Evolutionary conservation across 2,797 vertebrate genomes (phyloP), one percentile per base, ranked within the genome.

Genomic region (Sparidentex hasta): DNA sequence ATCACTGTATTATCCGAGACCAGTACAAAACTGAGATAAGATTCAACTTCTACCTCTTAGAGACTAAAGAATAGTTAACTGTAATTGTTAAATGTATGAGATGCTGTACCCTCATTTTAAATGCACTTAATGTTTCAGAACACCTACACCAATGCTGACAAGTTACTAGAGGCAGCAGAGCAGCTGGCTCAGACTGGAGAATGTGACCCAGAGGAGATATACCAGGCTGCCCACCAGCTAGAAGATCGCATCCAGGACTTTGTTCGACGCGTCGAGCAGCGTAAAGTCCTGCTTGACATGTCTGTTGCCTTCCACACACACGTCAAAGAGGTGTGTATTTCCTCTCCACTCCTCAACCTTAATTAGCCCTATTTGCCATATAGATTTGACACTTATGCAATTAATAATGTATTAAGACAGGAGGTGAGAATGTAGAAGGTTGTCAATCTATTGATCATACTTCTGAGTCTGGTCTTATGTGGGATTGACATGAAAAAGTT

Each of bases 181-280:
- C 98, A 99, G 93, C 93, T 99, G 57, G 98, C 98, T 5, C 98
- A 99, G 93, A 99, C 98, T 0, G 97, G 98, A 3, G 98, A 99
- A 82, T 99, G 98, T 81, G 98, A 99, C 91, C 98, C 98, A 0
- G 98, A 99, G 88, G 98, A 99, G 92, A 99, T 99, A 62, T 99
- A 98, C 91, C 98, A 99, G 93, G 98, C 98, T 16, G 98, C 98
- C 69, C 98, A 98, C 92, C 98, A 98, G 90, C 94, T 99, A 0
- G 97, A 99, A 78, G 98, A 99, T 89, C 94, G 98, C 59, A 99
- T 99, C 85, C 98, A 99, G 93, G 98, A 99, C 90, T 99, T 99
- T 74, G 98, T 99, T 47, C 94, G 98, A 18, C 97, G 98, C 0
- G 98, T 99, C 1, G 98, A 99, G 87, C 98, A 99, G 44, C 96